Percentiles rank a stretch among this genome's conserved stretches.
Conservation (phyloP, 2,888 invertebrate genomes). For the Nowickia ferox region DNA sequence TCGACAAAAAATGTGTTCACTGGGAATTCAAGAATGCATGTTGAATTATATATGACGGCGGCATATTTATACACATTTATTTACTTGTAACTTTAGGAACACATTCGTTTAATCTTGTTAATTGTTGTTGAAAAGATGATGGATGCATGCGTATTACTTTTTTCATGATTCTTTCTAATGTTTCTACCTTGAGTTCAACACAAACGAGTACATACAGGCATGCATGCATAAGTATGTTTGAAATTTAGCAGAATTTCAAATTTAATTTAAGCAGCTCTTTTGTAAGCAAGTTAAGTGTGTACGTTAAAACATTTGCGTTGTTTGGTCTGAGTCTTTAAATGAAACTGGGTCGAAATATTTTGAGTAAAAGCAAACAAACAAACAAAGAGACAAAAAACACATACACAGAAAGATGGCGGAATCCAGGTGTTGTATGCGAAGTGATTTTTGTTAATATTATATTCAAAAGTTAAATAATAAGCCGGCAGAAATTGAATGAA, state of each 20-base stretch:
- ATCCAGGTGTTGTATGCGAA: not conserved
- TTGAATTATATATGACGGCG: too few relatives aligned
- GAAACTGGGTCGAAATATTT: slow-evolving; percentile 43
- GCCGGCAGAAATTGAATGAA: not conserved
- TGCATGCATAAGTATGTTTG: not conserved
- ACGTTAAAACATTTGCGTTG: slow-evolving; percentile 50
- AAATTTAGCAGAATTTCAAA: not conserved
- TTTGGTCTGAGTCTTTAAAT: slow-evolving; percentile 10
- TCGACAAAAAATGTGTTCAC: too few relatives aligned
- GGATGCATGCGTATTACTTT: not conserved
- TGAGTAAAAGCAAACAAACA: not conserved
- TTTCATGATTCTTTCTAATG: not conserved
- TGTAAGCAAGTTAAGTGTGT: slow-evolving; percentile 30
- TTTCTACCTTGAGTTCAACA: not conserved
- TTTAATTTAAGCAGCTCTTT: slow-evolving; percentile 1
- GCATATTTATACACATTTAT: too few relatives aligned
- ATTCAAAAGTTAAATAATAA: not conserved
- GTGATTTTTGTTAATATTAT: slow-evolving; percentile 11
- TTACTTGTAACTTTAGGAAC: not conserved
- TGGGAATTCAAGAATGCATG: too few relatives aligned
- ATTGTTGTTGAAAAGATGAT: slow-evolving; percentile 16
- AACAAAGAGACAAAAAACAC: not conserved
- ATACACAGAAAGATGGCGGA: not conserved
- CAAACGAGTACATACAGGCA: not conserved
- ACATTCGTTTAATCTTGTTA: slow-evolving; percentile 8